Percentiles rank a stretch among this genome's conserved stretches.
These are phyloP conservation scores for Orientallactaga sibirica DNA, from an alignment of 2,797 vertebrate species.

Conservation along the genomic window DNA sequence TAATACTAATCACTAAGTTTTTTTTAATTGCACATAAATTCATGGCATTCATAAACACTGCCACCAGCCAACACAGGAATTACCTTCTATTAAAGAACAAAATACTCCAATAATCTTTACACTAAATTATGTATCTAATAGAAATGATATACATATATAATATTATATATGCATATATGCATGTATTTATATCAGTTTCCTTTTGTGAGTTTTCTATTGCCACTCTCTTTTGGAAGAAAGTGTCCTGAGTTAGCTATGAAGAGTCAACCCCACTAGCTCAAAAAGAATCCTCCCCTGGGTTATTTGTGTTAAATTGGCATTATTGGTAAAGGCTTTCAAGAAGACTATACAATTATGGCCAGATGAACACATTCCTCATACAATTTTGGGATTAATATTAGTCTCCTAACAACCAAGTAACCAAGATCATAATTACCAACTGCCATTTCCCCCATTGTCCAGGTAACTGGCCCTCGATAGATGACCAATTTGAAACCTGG, in stretches of 20 bases:
- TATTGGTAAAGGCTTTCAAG: slow-evolving; percentile 83
- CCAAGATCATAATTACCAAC: slow-evolving; percentile 87
- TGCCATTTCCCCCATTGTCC: slow-evolving; percentile 83
- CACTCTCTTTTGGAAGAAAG: slow-evolving; percentile 71
- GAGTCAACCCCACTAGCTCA: slow-evolving; percentile 55
- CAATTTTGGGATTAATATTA: slow-evolving; percentile 87
- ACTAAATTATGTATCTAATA: slow-evolving; percentile 34
- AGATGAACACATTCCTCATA: slow-evolving; percentile 83
- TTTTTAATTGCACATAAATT: slow-evolving; percentile 36
- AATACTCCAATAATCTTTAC: slow-evolving; percentile 20
- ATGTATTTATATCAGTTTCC: slow-evolving; percentile 29
- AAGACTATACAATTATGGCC: slow-evolving; percentile 82
- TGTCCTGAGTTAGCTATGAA: slow-evolving; percentile 65
- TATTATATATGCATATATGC: no score
- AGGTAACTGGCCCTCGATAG: slow-evolving; percentile 86
- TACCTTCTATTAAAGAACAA: slow-evolving; percentile 48
- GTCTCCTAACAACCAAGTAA: slow-evolving; percentile 84
- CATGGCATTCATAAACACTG: not conserved
- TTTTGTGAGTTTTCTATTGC: slow-evolving; percentile 62
- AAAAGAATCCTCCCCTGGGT: slow-evolving; percentile 48
- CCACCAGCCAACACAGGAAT: not conserved
- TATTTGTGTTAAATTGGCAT: slow-evolving; percentile 77
- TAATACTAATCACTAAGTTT: slow-evolving; percentile 28
- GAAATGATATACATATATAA: slow-evolving; percentile 50
- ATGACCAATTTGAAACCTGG: slow-evolving; percentile 87